Evolutionary conservation across 2,888 invertebrate genomes (phyloP).

Genomic region (Zaprionus obscuricornis): DNA sequence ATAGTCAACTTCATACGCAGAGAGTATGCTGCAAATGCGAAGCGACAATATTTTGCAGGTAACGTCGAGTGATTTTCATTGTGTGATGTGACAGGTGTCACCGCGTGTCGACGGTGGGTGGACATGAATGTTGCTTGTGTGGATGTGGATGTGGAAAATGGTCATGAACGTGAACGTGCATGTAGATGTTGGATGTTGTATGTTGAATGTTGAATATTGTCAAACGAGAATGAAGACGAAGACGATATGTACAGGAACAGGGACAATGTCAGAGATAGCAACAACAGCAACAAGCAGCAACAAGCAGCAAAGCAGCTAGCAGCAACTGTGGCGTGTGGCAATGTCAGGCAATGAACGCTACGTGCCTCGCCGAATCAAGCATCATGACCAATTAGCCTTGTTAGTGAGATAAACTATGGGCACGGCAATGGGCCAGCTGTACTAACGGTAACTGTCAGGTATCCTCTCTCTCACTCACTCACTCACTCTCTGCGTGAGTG

Average conservation of each 20-base stretch:
- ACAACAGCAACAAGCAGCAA: slow-evolving; percentile 20
- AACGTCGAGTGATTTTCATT: slow-evolving; percentile 75
- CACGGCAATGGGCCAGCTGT: slow-evolving; percentile 51
- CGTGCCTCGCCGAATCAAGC: slow-evolving; percentile 50
- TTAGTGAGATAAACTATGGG: slow-evolving; percentile 76
- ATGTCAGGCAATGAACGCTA: slow-evolving; percentile 44
- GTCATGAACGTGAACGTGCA: slow-evolving; percentile 16
- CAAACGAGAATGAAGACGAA: not conserved
- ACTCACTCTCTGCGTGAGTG: not conserved
- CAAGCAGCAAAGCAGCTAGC: slow-evolving; percentile 1
- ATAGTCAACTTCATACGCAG: slow-evolving; percentile 49
- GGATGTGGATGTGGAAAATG: too few species aligned
- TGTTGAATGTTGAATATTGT: not conserved
- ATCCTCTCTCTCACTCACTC: not conserved
- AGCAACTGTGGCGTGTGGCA: slow-evolving; percentile 56
- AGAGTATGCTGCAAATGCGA: slow-evolving; percentile 39
- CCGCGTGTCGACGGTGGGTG: slow-evolving; percentile 64
- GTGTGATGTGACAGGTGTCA: slow-evolving; percentile 79
- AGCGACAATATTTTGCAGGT: slow-evolving; percentile 58
- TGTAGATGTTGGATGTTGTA: slow-evolving; percentile 2
- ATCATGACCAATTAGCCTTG: slow-evolving; percentile 80
- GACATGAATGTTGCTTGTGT: too few species aligned
- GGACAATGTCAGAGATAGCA: slow-evolving; percentile 10
- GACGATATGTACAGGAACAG: slow-evolving; percentile 14
- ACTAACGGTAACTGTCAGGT: slow-evolving; percentile 62